Evolutionary conservation across 1,140 invertebrate genomes (phyloP).

Genomic region (Patella vulgata): DNA sequence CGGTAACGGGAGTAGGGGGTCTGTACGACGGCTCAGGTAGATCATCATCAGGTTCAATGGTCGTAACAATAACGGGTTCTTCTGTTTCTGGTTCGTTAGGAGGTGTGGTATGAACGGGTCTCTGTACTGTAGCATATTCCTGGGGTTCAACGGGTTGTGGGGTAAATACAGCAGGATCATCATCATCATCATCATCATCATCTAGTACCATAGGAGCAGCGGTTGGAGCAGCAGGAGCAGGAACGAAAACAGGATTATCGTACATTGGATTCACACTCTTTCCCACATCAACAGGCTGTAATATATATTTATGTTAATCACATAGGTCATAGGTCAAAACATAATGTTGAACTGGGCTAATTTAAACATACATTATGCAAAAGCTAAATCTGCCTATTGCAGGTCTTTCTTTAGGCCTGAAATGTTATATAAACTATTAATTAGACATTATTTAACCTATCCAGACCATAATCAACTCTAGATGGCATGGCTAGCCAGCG

Average conservation of each 20-base stretch:
- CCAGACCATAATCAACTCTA: no score
- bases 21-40: background rate
- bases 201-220: slow-evolving; percentile 1
- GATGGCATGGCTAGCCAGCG: no score
- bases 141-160: slow-evolving; percentile 1
- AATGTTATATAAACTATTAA: no score
- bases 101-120: background rate
- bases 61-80: slow-evolving; percentile 11
- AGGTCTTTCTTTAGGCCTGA: no score
- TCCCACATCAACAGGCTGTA: slow-evolving; percentile 19
- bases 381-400: no score
- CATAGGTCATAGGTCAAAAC: background rate
- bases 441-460: no score
- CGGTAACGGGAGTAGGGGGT: background rate
- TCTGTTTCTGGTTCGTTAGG: background rate
- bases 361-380: no score
- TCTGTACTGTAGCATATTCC: background rate
- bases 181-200: slow-evolving; percentile 34
- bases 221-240: slow-evolving; percentile 2
- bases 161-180: background rate
- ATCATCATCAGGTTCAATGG: slow-evolving; percentile 3
- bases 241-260: slow-evolving; percentile 23
- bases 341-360: background rate
- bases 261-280: slow-evolving; percentile 30
- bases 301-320: background rate